Evolutionary conservation across 2,113 vertebrate species (phyloP), one percentile per base, ranked within the genome.

Genomic region (Triplophysa rosa): DNA sequence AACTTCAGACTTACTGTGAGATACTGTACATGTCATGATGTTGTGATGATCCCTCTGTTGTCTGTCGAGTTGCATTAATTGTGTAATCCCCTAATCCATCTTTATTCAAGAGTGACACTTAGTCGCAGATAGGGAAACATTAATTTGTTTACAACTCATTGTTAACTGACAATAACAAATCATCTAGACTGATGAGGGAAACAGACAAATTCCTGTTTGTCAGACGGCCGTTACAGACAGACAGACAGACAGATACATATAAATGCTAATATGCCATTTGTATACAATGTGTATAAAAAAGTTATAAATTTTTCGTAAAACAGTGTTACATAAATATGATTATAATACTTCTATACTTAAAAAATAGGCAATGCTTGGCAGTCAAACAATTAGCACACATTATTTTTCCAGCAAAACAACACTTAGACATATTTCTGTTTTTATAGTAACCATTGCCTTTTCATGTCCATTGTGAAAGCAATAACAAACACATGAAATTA

Each of bases 41-140:
- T 37, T 45, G 42, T 58, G 58, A 73, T n/a, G 12, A 45, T 69
- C 6, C n/a, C 66, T 59, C 21, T 73, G 54, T 42, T 66, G 40
- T 49, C 21, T 17, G 82, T 89, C 67, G 19, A 61, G 66, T 13
- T 70, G 45, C 29, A 84, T 82, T 87, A 86, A 84, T 81, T 81
- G 80, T 80, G 59, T 82, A 80, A 75, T 84, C 80, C 72, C 59
- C 54, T 86, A 77, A 87, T 88, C 87, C 52, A 37, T 14, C 29
- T 81, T 67, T 81, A 87, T 85, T 88, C 87, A 80, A 61, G 23
- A 21, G 80, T 73, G 77, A 73, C 72, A 83, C 80, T 82, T 67
- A 81, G 71, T 66, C 16, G 65, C 49, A 84, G 80, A 87, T 83
- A 82, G 78, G 71, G 61, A 45, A 67, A 56, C 21, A 45, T 83